Percentiles rank a stretch among this genome's conserved stretches.
phyloP scores from a whole-genome alignment of 2,888 invertebrate genomes.

The Luffia ferchaultella region DNA sequence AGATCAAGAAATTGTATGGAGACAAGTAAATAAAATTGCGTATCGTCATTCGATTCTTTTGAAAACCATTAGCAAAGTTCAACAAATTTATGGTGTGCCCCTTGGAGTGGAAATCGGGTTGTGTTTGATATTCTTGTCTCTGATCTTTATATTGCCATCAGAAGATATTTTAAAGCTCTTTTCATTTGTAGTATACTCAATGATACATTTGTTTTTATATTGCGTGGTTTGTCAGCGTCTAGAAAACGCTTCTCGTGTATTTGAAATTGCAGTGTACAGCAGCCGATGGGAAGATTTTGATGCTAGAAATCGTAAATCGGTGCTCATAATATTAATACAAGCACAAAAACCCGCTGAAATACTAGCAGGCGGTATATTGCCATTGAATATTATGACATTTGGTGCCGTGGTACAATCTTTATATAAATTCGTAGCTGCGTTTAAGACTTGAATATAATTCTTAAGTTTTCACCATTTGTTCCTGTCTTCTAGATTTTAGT shows the following conservation, averaged over 20 bases:
- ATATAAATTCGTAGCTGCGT: slow-evolving; percentile 46
- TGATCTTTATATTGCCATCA: slow-evolving; percentile 37
- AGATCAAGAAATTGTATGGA: not conserved
- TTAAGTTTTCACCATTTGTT: too few relatives aligned
- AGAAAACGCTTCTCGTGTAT: slow-evolving; percentile 24
- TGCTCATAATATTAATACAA: slow-evolving; percentile 24
- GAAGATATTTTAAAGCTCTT: slow-evolving; percentile 34
- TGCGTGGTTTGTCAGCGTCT: slow-evolving; percentile 28
- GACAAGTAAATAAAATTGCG: not conserved
- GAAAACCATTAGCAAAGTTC: slow-evolving; percentile 27
- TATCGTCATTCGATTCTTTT: slow-evolving; percentile 19
- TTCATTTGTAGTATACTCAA: slow-evolving; percentile 37
- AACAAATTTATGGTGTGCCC: slow-evolving; percentile 36
- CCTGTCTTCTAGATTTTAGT: too few relatives aligned
- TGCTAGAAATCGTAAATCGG: slow-evolving; percentile 19
- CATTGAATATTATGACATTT: slow-evolving; percentile 48
- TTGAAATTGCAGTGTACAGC: slow-evolving; percentile 25
- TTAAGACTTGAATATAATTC: slow-evolving; percentile 39
- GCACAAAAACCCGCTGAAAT: slow-evolving; percentile 24
- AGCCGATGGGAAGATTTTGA: slow-evolving; percentile 28
- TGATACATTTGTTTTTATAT: slow-evolving; percentile 29
- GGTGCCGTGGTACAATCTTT: slow-evolving; percentile 40
- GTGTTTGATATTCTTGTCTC: slow-evolving; percentile 36
- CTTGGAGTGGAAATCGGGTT: slow-evolving; percentile 43
- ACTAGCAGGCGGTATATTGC: slow-evolving; percentile 18